Conservation (phyloP, 2,113 vertebrate species). For the Thalassoma bifasciatum region DNA sequence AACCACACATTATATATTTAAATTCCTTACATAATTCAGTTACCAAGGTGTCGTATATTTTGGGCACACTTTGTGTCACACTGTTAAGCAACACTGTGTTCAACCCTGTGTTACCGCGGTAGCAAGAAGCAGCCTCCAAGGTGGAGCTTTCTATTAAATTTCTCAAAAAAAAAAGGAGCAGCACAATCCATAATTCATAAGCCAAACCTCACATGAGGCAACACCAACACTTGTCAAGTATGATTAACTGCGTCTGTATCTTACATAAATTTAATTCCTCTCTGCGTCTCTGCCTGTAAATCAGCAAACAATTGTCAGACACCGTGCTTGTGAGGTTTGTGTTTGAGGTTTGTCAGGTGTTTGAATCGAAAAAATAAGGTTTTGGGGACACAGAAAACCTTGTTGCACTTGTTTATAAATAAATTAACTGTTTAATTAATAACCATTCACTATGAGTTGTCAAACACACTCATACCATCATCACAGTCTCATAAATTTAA, state of each 20-base stretch:
- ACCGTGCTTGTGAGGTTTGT: too few relatives aligned
- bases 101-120: neutral
- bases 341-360: constrained; percentile 29
- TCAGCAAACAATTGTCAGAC: constrained; percentile 42
- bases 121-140: constrained; percentile 12
- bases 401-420: neutral
- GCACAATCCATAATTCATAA: constrained; percentile 64
- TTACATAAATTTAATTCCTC: constrained; percentile 60
- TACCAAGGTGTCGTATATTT: constrained; percentile 36
- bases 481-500: too few relatives aligned
- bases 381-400: neutral
- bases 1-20: constrained; percentile 39
- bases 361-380: constrained; percentile 5
- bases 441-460: neutral
- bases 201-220: constrained; percentile 37
- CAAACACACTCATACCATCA: too few relatives aligned
- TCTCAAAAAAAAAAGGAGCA: constrained; percentile 36
- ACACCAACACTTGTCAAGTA: constrained; percentile 66
- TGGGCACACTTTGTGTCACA: constrained; percentile 17
- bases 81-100: constrained; percentile 19
- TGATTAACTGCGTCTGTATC: constrained; percentile 65
- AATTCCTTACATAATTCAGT: constrained; percentile 36
- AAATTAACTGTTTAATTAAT: constrained; percentile 1
- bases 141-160: constrained; percentile 51
- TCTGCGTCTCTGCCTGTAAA: constrained; percentile 59